Evolutionary conservation across 2,797 vertebrate genomes (phyloP).

Genomic region (Bradypodion ventrale): DNA sequence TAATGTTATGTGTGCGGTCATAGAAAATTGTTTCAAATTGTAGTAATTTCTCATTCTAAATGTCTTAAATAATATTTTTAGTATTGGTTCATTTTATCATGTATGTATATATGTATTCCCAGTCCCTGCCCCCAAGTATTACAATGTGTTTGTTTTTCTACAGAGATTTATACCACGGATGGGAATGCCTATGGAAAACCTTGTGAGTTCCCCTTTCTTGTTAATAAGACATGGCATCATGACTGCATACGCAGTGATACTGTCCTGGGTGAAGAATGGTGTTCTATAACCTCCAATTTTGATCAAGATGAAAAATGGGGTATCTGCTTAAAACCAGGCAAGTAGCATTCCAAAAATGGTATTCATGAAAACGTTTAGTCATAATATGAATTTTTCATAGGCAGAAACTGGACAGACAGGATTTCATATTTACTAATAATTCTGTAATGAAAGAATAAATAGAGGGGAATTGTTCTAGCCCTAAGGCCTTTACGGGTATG

Average conservation of each 20-base stretch:
- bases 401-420: not conserved
- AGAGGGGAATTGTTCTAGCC: not conserved
- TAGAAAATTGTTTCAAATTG: not conserved
- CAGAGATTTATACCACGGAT: conserved; percentile 87
- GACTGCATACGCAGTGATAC: conserved; percentile 78
- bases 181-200: conserved; percentile 87
- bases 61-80: not conserved
- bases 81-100: not conserved
- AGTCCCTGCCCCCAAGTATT: not conserved
- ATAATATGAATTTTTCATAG: not conserved
- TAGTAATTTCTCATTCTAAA: not conserved
- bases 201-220: conserved; percentile 90
- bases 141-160: conserved; percentile 7
- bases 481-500: not conserved
- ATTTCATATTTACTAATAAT: not conserved
- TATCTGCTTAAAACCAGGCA: conserved; percentile 87
- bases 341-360: conserved; percentile 44
- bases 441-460: not conserved
- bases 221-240: conserved; percentile 86
- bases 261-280: conserved; percentile 77
- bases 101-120: not conserved
- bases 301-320: conserved; percentile 80
- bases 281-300: conserved; percentile 82
- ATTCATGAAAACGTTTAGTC: not conserved
- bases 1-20: not conserved